Base-by-base conservation (phyloP, 1,140 invertebrate genomes). In the Formica selysi region DNA sequence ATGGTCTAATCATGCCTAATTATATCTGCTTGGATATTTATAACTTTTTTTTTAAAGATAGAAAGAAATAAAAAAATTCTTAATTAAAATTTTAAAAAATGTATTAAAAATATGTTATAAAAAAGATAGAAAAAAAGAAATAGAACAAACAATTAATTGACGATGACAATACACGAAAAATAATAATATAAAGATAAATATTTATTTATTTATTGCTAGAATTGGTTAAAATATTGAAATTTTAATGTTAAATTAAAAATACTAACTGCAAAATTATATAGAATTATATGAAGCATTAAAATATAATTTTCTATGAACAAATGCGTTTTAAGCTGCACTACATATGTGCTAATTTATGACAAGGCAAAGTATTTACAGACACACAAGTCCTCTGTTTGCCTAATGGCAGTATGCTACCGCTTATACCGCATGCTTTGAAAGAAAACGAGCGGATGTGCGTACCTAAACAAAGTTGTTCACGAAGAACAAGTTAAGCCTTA, bases 391-490 rank as follows among this genome's bases (percentile, higher is more conserved):
- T 44, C 79, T 44, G 29, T 57, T 68, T 76, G 65, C 68, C 57
- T 78, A 62, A 54, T 83, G 41, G 68, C 59, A 57, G 59, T 19
- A 29, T 78, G 79, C 44, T 44, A 36, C 26, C 38, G 84, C 86
- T 89, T 86, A 86, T 83, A 67, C 76, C 68, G 26, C 57, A 41
- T 70, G 86, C 67, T 26, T 86, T 32, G 85, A 86, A 78, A 89
- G 78, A 62, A 68, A 89, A 76, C 70, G 76, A 41, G 10, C 87
- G 78, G 70, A 89, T 89, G 85, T 83, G 65, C 67, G 68, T 57
- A 32, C 38, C 36, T 89, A 86, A 89, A 86, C 87, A 86, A 41
- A 89, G 36, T 61, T 38, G 32, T 62, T 59, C 41, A 32, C 22
- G 16, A 61, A 48, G 26, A 54, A 22, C 48, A 79, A 67, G 19